Evolutionary conservation across 2,888 invertebrate genomes (phyloP).

Genomic region (Mayetiola destructor): DNA sequence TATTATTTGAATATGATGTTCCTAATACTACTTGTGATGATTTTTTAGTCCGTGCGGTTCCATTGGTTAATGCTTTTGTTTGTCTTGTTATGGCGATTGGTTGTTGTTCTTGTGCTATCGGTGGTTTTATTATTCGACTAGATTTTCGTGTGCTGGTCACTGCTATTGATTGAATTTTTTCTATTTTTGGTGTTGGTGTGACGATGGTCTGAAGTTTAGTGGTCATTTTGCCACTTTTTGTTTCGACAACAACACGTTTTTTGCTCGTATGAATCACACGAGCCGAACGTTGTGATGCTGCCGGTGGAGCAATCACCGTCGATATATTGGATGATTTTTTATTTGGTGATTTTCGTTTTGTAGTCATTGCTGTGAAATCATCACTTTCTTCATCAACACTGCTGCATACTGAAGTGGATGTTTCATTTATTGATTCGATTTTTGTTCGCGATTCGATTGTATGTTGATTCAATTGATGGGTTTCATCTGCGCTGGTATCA

Average conservation of each 20-base stretch:
- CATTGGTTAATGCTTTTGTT: background rate
- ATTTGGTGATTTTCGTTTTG: constrained; percentile 17
- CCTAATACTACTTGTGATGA: background rate
- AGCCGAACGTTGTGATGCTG: constrained; percentile 23
- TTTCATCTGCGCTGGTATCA: background rate
- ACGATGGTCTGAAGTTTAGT: background rate
- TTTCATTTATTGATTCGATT: background rate
- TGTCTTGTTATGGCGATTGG: background rate
- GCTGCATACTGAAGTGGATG: no score
- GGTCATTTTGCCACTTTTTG: background rate
- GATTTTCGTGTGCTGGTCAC: constrained; percentile 41
- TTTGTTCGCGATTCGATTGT: background rate
- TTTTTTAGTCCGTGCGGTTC: background rate
- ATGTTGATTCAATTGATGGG: background rate
- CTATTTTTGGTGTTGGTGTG: background rate
- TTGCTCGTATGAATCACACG: constrained; percentile 63
- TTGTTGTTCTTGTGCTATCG: constrained; percentile 17
- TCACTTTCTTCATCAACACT: no score
- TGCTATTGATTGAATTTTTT: no score
- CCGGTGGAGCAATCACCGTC: constrained; percentile 16
- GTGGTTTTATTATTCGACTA: constrained; percentile 40
- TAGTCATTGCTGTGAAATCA: constrained; percentile 24
- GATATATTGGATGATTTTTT: constrained; percentile 26
- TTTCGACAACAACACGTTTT: constrained; percentile 39
- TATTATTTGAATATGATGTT: background rate